Evolutionary conservation across 2,888 invertebrate genomes (phyloP), one percentile per base, ranked within the genome.

Genomic region (Exocentrus adspersus): DNA sequence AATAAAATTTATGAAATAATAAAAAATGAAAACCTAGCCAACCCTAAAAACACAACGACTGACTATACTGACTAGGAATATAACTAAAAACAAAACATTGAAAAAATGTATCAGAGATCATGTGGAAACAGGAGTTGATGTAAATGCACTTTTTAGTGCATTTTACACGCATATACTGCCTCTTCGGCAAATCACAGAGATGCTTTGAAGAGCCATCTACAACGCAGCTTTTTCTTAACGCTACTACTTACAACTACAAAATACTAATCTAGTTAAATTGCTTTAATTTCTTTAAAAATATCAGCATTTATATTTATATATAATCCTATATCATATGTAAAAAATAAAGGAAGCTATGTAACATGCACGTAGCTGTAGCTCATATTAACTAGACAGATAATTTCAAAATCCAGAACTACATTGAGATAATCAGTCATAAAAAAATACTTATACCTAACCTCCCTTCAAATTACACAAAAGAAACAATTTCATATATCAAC

Each of bases 161-260:
- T 75, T 73, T 76, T 79, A 80, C 79, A 79, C 76, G 74, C 78
- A 76, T 77, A 77, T 75, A 78, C 71, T 77, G 79, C 79, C 79
- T 72, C 71, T 74, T 74, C 73, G 80, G 80, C 73, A 64, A 80
- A 83, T 83, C 83, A 83, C 83, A 83, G 83, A 79, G 78, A 79
- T 79, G 83, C 83, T 83, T 83, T 83, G 82, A 82, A 81, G 82
- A 81, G 83, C 83, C 77, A 78, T 78, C 79, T 78, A 79, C 77
- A 78, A 74, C 78, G 75, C 75, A 78, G 75, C 75, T 77, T 75
- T 62, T 70, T 66, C 59, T 72, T 76, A 75, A 67, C 65, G 66
- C 65, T 71, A 72, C 67, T 69, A 66, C 69, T 75, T 73, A 75
- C 62, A 71, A 45, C 66, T 70, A 69, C 61, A 50, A 56, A 67